Conservation (phyloP, 1,140 invertebrate species). For the Scaptodrosophila lebanonensis region DNA sequence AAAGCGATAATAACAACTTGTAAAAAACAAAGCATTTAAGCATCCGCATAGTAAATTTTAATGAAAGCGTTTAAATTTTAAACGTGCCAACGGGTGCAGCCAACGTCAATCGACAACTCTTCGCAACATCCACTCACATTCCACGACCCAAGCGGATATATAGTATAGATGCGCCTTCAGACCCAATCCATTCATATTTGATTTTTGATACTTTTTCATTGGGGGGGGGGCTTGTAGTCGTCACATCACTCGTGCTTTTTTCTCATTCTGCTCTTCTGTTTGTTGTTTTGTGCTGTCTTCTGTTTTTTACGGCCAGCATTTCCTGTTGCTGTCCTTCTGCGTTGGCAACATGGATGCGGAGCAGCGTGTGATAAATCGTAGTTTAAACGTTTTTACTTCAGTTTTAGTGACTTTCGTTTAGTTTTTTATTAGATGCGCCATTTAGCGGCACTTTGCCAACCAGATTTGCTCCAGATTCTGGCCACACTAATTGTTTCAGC, state of each 20-base stretch:
- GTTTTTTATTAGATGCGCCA: conserved; percentile 66
- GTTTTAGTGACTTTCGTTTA: conserved; percentile 68
- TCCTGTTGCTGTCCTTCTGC: conserved; percentile 18
- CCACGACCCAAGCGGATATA: too few species aligned
- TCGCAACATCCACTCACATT: conserved; percentile 1
- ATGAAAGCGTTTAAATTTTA: conserved; percentile 69
- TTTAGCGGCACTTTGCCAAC: conserved; percentile 56
- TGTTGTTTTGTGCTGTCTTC: conserved; percentile 31
- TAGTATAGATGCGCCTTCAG: too few species aligned
- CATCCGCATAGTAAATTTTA: conserved; percentile 23
- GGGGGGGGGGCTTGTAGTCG: conserved; percentile 42
- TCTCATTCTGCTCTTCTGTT: conserved; percentile 4
- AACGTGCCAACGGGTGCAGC: conserved; percentile 17
- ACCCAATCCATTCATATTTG: not conserved
- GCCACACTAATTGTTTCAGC: conserved; percentile 53
- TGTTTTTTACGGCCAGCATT: conserved; percentile 14
- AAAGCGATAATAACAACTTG: conserved; percentile 73
- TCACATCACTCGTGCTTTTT: conserved; percentile 59
- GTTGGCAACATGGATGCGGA: conserved; percentile 9
- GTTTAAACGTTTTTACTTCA: conserved; percentile 69
- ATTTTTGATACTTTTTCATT: conserved; percentile 3
- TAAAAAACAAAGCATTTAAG: conserved; percentile 44
- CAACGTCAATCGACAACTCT: conserved; percentile 31
- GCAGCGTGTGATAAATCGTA: conserved; percentile 60
- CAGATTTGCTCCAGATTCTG: conserved; percentile 37